phyloP scores from a whole-genome alignment of 2,113 vertebrate species.

The Cavia porcellus region DNA sequence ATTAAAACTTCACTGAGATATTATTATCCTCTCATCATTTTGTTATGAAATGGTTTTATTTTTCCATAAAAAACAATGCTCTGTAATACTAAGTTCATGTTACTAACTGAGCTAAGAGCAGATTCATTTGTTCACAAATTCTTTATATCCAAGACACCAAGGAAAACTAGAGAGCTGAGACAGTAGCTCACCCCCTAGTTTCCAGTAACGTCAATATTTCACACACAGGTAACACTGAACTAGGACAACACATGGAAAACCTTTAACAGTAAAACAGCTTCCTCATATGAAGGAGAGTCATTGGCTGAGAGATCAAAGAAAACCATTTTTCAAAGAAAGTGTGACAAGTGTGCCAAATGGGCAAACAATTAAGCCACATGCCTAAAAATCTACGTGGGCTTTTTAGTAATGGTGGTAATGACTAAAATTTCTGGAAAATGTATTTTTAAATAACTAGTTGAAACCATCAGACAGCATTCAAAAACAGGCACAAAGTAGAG shows the following conservation, averaged over 20 bases:
- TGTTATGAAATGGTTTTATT: neutral
- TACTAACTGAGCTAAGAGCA: neutral
- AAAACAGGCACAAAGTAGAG: neutral
- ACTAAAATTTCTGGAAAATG: slow-evolving; percentile 32
- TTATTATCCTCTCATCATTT: neutral
- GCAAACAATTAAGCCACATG: neutral
- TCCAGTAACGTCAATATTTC: neutral
- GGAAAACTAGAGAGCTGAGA: slow-evolving; percentile 18
- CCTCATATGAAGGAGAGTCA: neutral
- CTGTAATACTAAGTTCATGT: neutral
- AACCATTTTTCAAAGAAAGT: slow-evolving; percentile 30
- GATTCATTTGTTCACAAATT: neutral
- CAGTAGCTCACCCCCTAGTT: neutral
- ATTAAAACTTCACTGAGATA: neutral
- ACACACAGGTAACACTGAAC: neutral
- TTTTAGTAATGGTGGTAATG: neutral
- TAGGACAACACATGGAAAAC: neutral
- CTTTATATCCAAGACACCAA: neutral
- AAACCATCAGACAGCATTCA: neutral
- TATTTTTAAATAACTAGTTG: slow-evolving; percentile 48
- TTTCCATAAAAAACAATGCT: neutral
- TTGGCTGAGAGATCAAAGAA: neutral
- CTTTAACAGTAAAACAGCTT: neutral
- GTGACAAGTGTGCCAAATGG: neutral
- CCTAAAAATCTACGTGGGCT: slow-evolving; percentile 18